Base-by-base conservation (phyloP, 2,113 vertebrate genomes). In the Phylloscopus trochilus region DNA sequence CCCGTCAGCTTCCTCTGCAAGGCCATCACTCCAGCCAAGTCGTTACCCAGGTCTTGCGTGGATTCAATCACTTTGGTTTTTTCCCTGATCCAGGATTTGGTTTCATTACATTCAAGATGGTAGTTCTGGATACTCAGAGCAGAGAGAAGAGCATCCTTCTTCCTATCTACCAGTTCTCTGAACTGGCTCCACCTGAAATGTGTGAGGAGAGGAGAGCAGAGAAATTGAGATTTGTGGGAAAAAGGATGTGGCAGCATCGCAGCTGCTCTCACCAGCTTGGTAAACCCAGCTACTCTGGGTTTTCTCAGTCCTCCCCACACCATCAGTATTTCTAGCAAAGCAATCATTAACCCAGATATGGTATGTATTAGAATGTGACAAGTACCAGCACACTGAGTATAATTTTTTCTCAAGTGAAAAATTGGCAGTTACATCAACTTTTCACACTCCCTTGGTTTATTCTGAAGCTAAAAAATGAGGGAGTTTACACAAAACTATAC, bases 61-160 rank as follows among this genome's bases (percentile, higher is more conserved):
- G 99, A 99, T 97, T 99, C 99, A 2, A 99, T 99, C 62, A 99
- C 99, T 98, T 99, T 99, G 97, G 99, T 99, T 98, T 99, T 99
- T 97, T 99, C 99, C 44, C 99, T 99, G 97, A 99, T 99, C 99
- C 99, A 99, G 56, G 99, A 99, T 95, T 99, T 99, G 96, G 99
- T 99, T 97, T 99, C 99, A 16, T 99, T 99, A 87, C 99, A 99
- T 95, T 99, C 99, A 13, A 99, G 98, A 95, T 99, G 99, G 96
- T 99, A 99, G 97, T 99, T 99, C 97, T 99, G 99, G 87, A 99
- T 99, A 55, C 99, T 99, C 92, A 99, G 97, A 52, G 99, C 99
- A 0, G 99, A 99, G 92, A 98, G 98, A 33, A 99, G 98, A 19
- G 98, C 97, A 63, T 99, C 99, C 95, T 99, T 99, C 98, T 99